Evolutionary conservation across 2,797 vertebrate species (phyloP).

Genomic region (Gallinago stenura): DNA sequence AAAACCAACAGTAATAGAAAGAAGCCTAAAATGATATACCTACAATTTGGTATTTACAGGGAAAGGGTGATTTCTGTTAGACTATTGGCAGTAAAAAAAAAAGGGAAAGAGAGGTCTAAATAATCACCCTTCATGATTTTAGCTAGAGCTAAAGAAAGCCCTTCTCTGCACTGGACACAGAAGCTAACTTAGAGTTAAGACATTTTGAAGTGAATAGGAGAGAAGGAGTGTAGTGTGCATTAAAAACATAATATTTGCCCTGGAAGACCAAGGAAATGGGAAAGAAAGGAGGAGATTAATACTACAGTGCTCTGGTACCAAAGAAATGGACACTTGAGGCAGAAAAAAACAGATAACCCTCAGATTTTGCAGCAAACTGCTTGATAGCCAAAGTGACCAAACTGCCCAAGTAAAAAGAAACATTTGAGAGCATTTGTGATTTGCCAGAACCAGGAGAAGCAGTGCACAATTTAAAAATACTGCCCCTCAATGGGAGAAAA

Average conservation of each 20-base stretch:
- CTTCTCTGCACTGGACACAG: neutral
- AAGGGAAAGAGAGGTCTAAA: neutral
- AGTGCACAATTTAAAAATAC: conserved; percentile 76
- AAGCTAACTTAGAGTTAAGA: neutral
- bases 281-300: neutral
- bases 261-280: neutral
- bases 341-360: neutral
- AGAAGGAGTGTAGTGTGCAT: neutral
- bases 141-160: neutral
- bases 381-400: conserved; percentile 59
- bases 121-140: neutral
- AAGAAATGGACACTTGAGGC: neutral
- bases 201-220: neutral
- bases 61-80: neutral
- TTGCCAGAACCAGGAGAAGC: conserved; percentile 62
- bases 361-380: conserved; percentile 58
- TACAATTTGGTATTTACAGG: neutral
- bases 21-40: neutral
- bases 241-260: neutral
- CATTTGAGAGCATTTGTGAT: conserved; percentile 68
- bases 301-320: neutral
- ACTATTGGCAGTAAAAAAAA: neutral
- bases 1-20: neutral
- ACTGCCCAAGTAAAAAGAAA: conserved; percentile 61
- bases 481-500: conserved; percentile 78